phyloP scores from a whole-genome alignment of 2,888 invertebrate species.

The Dolomedes plantarius region DNA sequence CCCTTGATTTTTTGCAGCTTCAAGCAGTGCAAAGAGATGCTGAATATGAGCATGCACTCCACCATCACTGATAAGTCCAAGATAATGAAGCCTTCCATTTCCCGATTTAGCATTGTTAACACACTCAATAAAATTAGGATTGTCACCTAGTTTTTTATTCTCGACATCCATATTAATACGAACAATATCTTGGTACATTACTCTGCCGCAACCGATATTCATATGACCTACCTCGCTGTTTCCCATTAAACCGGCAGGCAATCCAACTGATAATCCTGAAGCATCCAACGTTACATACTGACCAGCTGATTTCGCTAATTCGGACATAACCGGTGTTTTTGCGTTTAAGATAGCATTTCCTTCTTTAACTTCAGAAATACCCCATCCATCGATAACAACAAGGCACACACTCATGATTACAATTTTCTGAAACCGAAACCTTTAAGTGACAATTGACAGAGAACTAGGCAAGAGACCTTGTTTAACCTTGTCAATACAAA shows the following conservation, averaged over 20 bases:
- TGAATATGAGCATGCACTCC: conserved; percentile 78
- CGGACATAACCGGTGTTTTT: conserved; percentile 78
- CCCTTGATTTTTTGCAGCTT: conserved; percentile 76
- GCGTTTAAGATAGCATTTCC: conserved; percentile 78
- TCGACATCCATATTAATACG: conserved; percentile 77
- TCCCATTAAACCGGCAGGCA: conserved; percentile 78
- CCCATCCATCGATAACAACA: conserved; percentile 78
- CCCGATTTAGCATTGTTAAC: conserved; percentile 76
- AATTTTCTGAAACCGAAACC: not conserved
- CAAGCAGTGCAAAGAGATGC: conserved; percentile 77
- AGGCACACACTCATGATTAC: conserved; percentile 76
- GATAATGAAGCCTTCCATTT: conserved; percentile 77
- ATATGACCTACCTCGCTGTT: conserved; percentile 78
- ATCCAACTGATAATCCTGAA: conserved; percentile 77
- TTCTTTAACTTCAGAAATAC: conserved; percentile 76
- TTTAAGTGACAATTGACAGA: no score
- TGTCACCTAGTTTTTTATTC: conserved; percentile 75
- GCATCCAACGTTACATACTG: conserved; percentile 76
- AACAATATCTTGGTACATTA: conserved; percentile 78
- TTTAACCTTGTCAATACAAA: conserved; percentile 47
- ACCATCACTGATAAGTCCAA: conserved; percentile 77
- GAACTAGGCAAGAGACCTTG: conserved; percentile 50
- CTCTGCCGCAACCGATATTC: conserved; percentile 78
- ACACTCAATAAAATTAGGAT: conserved; percentile 76
- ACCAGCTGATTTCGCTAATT: conserved; percentile 76